These are phyloP conservation scores for Pelecanus crispus DNA, from an alignment of 2,113 vertebrate genomes.

Conservation along the genomic window DNA sequence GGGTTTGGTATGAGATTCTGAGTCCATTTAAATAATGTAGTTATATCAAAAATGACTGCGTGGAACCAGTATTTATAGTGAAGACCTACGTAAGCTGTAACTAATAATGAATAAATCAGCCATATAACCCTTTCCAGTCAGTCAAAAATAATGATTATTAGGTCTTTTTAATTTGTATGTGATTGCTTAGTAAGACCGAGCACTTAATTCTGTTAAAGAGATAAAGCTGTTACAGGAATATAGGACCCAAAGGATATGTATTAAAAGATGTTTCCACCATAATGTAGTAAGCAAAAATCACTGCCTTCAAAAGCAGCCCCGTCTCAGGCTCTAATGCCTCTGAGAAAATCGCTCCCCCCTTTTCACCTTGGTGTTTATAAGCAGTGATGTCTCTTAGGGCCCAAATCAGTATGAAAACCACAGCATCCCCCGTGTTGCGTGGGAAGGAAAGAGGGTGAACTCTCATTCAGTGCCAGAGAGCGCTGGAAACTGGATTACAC, in stretches of 20 bases:
- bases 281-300: neutral
- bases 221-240: slow-evolving; percentile 6
- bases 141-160: slow-evolving; percentile 24
- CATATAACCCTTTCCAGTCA: neutral
- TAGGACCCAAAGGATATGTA: neutral
- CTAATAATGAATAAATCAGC: neutral
- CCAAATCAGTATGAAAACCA: neutral
- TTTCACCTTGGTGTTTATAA: neutral
- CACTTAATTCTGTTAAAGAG: neutral
- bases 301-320: neutral
- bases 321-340: neutral
- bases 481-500: neutral
- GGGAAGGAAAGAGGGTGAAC: neutral
- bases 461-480: neutral
- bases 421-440: accelerated
- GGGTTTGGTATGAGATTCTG: neutral
- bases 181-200: neutral
- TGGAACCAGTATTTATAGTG: neutral
- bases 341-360: neutral
- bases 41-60: neutral
- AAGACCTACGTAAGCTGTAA: neutral
- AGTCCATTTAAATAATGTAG: neutral
- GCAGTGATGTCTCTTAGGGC: neutral
- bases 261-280: slow-evolving; percentile 4
- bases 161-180: neutral